Base-by-base conservation (phyloP, 2,797 vertebrate species). In the Apodemus agrarius region DNA sequence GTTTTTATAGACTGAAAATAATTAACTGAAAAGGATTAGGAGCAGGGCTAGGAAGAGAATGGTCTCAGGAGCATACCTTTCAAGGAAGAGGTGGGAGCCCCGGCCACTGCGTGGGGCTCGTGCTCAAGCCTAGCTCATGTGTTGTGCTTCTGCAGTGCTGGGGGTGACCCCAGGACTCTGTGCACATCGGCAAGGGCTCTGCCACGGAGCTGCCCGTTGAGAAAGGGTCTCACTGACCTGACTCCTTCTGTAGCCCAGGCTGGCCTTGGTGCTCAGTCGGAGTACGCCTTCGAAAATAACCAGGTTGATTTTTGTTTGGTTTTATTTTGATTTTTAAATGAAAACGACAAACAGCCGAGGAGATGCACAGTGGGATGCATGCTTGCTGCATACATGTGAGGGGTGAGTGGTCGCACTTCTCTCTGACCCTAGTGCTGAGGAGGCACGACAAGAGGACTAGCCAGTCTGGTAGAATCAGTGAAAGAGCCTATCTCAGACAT, bases 101-200 rank as follows among this genome's bases (percentile, higher is more conserved):
- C 34, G 17, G 26, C 31, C 0, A 1, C 31, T n/a, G 11, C 61
- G 6, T 34, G 34, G 22, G 17, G 9, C 7, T 54, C 6, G 1
- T 8, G n/a, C 10, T 26, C 57, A 1, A 1, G 2, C 34, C 67
- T 79, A 74, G 34, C 26, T 57, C 72, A 69, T 67, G 17, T 78
- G 6, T 91, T 49, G 67, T 97, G 92, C 65, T 67, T 49, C 49
- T 24, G 19, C 49, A 9, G 24, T 59, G 26, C 54, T 78, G 21
- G 46, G 46, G 46, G 46, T 4, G 9, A 79, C 57, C 57, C 57
- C 88, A 49, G 74, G 57, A 52, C 61, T 86, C n/a, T n/a, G 61
- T 22, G 31, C 31, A 22, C 3, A 0, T 21, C 43, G 21, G 37
- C 85, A 75, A 9, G 31, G 22, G 65, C 40, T 89, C 87, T 40